phyloP scores from a whole-genome alignment of 2,888 invertebrate genomes.

The Dugesia japonica region DNA sequence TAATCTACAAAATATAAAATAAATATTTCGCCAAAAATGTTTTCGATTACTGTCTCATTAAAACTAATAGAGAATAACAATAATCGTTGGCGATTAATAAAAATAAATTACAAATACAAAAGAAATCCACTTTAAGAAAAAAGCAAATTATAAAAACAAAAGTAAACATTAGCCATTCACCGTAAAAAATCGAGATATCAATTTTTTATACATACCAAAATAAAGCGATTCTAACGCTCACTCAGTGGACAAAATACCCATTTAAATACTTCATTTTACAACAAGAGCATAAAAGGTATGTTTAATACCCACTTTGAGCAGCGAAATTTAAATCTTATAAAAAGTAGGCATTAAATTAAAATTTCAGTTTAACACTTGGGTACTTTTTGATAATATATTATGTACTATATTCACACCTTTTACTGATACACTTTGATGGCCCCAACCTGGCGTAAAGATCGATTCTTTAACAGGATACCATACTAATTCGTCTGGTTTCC shows the following conservation, averaged over 20 bases:
- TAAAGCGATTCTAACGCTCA: conserved; percentile 1
- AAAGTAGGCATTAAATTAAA: background rate
- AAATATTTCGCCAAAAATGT: too few relatives aligned
- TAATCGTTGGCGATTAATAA: too few relatives aligned
- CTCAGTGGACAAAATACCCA: background rate
- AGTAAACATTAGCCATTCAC: background rate
- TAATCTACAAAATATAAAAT: too few relatives aligned
- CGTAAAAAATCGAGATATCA: conserved; percentile 2
- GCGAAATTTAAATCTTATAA: background rate
- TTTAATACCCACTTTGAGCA: conserved; percentile 14
- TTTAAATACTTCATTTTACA: conserved; percentile 20
- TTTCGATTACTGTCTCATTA: too few relatives aligned
- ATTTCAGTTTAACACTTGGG: conserved; percentile 21
- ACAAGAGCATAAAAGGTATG: conserved; percentile 20
- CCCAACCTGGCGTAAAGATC: conserved; percentile 15
- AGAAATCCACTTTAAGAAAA: background rate
- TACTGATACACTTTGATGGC: conserved; percentile 23
- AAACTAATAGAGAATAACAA: too few relatives aligned
- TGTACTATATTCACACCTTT: conserved; percentile 23
- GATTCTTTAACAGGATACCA: conserved; percentile 21
- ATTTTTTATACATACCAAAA: conserved; percentile 17
- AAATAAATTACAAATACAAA: too few relatives aligned
- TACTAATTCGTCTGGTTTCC: conserved; percentile 8
- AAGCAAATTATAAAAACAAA: background rate
- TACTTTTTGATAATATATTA: conserved; percentile 27